Evolutionary conservation across 2,797 vertebrate species (phyloP).

Genomic region (Melanotaenia maccullochi): DNA sequence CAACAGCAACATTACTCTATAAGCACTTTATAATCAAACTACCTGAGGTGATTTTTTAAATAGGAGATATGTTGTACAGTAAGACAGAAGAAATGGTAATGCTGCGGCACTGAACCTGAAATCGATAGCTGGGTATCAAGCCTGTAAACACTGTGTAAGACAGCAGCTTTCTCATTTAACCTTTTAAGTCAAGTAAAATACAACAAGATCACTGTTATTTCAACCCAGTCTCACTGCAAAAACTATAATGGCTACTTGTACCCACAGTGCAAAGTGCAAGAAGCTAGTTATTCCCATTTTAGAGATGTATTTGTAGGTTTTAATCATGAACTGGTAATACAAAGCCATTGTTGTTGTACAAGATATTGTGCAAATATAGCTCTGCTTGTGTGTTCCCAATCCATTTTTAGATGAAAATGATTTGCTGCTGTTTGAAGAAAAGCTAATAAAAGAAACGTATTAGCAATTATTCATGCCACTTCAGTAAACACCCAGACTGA

Average conservation of each 20-base stretch:
- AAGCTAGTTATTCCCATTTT: too few relatives aligned
- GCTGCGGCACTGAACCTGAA: constrained; percentile 31
- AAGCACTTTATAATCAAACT: constrained; percentile 64
- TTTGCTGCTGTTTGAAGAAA: constrained; percentile 31
- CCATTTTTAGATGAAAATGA: constrained; percentile 11
- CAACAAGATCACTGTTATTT: constrained; percentile 9
- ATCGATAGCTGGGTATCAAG: constrained; percentile 16
- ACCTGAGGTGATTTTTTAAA: constrained; percentile 65
- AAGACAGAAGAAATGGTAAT: constrained; percentile 29
- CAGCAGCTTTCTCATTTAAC: not conserved
- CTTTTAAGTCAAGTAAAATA: not conserved
- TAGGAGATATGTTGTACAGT: constrained; percentile 20
- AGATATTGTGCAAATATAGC: too few relatives aligned
- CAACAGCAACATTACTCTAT: constrained; percentile 72
- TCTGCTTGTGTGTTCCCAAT: constrained; percentile 9
- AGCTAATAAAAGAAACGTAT: not conserved
- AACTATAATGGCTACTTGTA: too few relatives aligned
- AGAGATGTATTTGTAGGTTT: constrained; percentile 2
- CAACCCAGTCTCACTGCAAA: not conserved
- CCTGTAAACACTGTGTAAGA: not conserved
- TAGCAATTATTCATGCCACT: constrained; percentile 25
- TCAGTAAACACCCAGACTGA: constrained; percentile 32
- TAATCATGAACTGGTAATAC: not conserved
- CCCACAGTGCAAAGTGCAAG: too few relatives aligned
- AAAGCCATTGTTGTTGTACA: constrained; percentile 5